A percentile compares a stretch with the other conserved stretches of the same genome.
These are phyloP conservation scores for Vulpes lagopus DNA, from an alignment of 2,113 vertebrate species.

Conservation along the genomic window DNA sequence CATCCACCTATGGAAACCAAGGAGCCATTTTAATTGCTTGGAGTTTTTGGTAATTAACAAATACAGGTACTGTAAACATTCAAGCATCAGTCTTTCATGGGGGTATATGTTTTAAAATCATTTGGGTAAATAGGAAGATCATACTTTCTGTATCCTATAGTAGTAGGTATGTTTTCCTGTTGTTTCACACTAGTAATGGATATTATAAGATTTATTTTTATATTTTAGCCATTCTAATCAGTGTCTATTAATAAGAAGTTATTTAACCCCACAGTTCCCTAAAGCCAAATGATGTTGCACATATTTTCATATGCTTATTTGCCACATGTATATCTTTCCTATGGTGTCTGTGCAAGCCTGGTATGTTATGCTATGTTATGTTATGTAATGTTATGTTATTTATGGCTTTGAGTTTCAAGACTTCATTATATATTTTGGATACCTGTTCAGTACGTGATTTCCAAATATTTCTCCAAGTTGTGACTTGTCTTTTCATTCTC, in stretches of 20 bases:
- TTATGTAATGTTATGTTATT: background rate
- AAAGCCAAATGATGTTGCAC: background rate
- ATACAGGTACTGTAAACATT: background rate
- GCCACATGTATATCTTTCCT: background rate
- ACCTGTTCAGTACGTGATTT: background rate
- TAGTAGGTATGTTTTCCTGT: background rate
- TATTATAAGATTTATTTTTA: background rate
- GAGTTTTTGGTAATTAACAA: background rate
- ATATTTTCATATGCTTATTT: background rate
- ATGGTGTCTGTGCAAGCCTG: background rate
- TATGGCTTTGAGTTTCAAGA: background rate
- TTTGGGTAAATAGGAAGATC: background rate
- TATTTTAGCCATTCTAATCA: background rate
- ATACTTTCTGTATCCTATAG: background rate
- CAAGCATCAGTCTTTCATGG: background rate
- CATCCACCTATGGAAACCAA: background rate
- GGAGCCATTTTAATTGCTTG: background rate
- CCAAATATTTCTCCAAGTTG: background rate
- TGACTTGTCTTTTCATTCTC: background rate
- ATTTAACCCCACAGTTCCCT: background rate
- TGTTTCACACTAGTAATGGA: background rate
- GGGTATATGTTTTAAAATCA: background rate
- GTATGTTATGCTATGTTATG: background rate
- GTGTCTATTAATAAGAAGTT: background rate
- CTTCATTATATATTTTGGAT: background rate